These are phyloP conservation scores for Allophyes oxyacanthae DNA, from an alignment of 2,888 invertebrate species.

Conservation along the genomic window DNA sequence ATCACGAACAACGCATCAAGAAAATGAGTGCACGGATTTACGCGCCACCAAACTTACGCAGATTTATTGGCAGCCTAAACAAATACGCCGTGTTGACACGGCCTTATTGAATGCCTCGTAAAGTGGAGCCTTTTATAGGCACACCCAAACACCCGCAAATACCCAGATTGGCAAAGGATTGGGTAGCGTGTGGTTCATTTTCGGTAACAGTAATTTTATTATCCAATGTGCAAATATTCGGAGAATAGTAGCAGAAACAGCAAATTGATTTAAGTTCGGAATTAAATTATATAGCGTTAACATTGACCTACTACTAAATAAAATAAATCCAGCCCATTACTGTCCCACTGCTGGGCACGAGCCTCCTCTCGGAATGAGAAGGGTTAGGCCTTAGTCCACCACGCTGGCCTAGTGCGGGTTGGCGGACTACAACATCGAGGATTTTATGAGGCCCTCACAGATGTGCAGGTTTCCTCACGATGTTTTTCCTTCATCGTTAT, in stretches of 20 bases:
- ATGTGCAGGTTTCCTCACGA: no score
- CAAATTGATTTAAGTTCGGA: conserved; percentile 24
- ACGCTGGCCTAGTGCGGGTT: no score
- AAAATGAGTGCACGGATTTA: conserved; percentile 3
- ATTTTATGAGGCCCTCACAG: no score
- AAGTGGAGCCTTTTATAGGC: conserved; percentile 58
- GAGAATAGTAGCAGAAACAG: conserved; percentile 14
- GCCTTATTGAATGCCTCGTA: conserved; percentile 68
- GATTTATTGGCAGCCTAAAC: conserved; percentile 76
- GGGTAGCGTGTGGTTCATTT: conserved; percentile 34
- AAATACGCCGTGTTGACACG: conserved; percentile 74
- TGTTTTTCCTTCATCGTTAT: no score
- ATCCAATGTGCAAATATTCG: conserved; percentile 34
- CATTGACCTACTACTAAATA: no score
- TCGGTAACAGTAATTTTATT: conserved; percentile 54
- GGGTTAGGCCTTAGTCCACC: no score
- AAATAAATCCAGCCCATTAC: no score
- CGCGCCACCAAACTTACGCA: conserved; percentile 21
- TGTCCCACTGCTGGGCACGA: no score
- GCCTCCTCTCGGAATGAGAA: no score
- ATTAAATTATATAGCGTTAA: conserved; percentile 12
- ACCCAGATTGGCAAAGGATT: conserved; percentile 44
- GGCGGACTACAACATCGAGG: no score
- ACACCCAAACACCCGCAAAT: conserved; percentile 50
- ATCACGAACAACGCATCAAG: neutral